Base-by-base conservation (phyloP, 1,140 invertebrate genomes). In the Megathymus violae region DNA sequence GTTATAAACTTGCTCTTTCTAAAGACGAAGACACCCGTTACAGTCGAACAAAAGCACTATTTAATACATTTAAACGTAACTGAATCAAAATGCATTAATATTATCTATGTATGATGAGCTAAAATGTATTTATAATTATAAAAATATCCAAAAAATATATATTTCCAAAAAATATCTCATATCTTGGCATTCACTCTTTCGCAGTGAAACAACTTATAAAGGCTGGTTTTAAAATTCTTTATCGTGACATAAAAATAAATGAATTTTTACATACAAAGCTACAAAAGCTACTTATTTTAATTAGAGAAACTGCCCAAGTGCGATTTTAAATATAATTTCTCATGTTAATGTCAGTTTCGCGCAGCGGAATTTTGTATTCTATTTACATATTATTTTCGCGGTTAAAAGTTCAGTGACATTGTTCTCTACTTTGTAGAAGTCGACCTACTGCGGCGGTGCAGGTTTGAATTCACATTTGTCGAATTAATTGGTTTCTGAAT, bases 261-360 rank as follows among this genome's bases (percentile, higher is more conserved):
- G 13, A 27, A 47, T 25, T 25, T 25, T 14, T 22, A 47, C 44
- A 47, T 47, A 47, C 44, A 25, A 47, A 47, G 19, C 19, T 25
- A 47, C 17, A 47, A 5, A 22, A 47, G 44, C 25, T 47, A 47
- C 25, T 47, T 47, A 25, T 47, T 10, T 47, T 47, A 47, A 47
- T 47, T 47, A 47, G 44, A 25, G 44, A 47, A 47, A 47, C 44
- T 47, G 25, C 46, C 25, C 46, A 48, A 9, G 44, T 27, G 14
- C 11, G 44, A 11, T 13, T 27, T 22, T 25, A 47, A 11, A 27
- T 27, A 47, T 14, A 2, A 47, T 47, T 47, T 48, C 46, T 48
- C 46, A 11, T 15, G 25, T 48, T 48, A 31, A 48, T 48, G 46
- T 31, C 25, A 48, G 46, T 48, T 48, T 48, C 31, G 14, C n/a